phyloP scores from a whole-genome alignment of 2,797 vertebrate species.

The Neosilurus mollespiculum region DNA sequence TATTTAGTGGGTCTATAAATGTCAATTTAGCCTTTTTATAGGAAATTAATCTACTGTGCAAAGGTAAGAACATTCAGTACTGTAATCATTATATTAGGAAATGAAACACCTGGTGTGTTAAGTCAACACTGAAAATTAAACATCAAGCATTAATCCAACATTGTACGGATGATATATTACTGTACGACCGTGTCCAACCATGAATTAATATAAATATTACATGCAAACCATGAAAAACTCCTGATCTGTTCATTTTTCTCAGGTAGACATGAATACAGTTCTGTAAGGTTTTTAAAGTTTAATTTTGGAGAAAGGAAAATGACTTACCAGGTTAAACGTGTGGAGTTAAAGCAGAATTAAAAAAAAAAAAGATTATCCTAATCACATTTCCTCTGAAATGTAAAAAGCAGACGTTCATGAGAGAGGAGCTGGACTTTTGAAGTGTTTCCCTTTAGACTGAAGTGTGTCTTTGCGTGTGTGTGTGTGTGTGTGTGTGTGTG shows the following conservation, averaged over 20 bases:
- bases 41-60: not conserved
- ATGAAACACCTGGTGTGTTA: not conserved
- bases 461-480: constrained; percentile 3
- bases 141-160: not conserved
- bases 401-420: not conserved
- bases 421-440: not conserved
- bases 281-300: not conserved
- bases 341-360: not conserved
- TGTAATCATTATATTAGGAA: not conserved
- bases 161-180: too few species aligned
- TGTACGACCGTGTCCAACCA: too few species aligned
- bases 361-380: constrained; percentile 6
- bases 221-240: too few species aligned
- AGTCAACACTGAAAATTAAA: not conserved
- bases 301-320: not conserved
- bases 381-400: not conserved
- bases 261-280: not conserved
- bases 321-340: constrained; percentile 2
- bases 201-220: not conserved
- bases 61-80: too few species aligned
- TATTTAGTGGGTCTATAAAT: not conserved
- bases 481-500: not conserved
- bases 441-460: not conserved
- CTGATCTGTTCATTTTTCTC: not conserved
- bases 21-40: not conserved